A percentile compares a stretch with the other conserved stretches of the same genome.
Evolutionary conservation across 2,113 vertebrate species (phyloP).

Genomic region (Otis tarda): DNA sequence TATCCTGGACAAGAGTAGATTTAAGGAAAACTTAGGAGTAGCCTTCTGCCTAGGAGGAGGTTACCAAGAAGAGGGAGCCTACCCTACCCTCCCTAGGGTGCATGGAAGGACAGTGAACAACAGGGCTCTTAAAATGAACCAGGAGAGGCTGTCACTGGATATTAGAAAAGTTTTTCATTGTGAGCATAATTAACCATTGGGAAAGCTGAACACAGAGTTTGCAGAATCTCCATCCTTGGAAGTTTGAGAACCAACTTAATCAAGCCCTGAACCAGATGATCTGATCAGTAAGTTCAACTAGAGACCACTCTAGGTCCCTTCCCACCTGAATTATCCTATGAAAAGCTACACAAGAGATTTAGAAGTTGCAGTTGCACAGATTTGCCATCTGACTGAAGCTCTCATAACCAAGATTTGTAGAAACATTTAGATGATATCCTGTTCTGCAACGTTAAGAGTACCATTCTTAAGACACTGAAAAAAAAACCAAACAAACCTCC

Average conservation of each 20-base stretch:
- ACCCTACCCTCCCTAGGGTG: accelerated
- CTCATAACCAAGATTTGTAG: neutral
- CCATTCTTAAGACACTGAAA: neutral
- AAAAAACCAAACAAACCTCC: neutral
- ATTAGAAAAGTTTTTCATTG: neutral
- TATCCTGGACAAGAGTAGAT: neutral
- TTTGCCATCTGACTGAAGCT: neutral
- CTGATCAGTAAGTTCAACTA: neutral
- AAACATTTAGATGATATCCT: neutral
- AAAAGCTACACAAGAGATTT: neutral
- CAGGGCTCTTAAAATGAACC: neutral
- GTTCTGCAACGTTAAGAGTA: neutral
- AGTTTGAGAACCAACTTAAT: neutral
- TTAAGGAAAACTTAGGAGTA: neutral
- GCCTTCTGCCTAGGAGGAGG: accelerated
- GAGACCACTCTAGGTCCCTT: neutral
- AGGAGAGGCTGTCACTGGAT: neutral
- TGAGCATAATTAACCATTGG: neutral
- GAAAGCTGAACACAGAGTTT: neutral
- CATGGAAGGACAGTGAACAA: neutral
- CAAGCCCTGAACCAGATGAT: neutral
- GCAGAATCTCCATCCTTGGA: neutral
- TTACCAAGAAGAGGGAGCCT: neutral
- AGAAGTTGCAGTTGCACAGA: neutral
- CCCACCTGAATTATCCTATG: neutral